These are phyloP conservation scores for Galleria mellonella DNA, from an alignment of 1,140 invertebrate genomes.

Conservation along the genomic window DNA sequence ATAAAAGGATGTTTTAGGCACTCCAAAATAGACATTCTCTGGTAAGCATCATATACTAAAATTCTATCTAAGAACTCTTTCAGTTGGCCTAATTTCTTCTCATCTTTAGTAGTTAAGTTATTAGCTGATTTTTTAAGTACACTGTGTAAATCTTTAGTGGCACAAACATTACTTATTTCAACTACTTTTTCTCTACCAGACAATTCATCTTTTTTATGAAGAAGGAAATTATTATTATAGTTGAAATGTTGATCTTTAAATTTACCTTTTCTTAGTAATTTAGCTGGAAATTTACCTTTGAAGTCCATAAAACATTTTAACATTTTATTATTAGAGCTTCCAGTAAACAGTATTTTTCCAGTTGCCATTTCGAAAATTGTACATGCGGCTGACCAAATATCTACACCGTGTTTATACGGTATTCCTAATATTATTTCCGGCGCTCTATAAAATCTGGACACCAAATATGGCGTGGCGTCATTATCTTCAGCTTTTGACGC, in stretches of 20 bases:
- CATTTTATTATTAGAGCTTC: conserved; percentile 99
- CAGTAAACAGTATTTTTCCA: conserved; percentile 97
- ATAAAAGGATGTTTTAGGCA: conserved; percentile 97
- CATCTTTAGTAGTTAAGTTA: conserved; percentile 89
- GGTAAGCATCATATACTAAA: conserved; percentile 92
- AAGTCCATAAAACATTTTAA: conserved; percentile 99
- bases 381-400: conserved; percentile 98
- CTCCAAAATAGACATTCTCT: conserved; percentile 92
- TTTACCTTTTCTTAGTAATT: conserved; percentile 93
- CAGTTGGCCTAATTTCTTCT: conserved; percentile 91
- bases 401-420: conserved; percentile 96
- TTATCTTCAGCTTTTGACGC: conserved; percentile 95
- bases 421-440: conserved; percentile 99
- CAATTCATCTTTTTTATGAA: conserved; percentile 97
- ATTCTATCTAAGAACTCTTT: conserved; percentile 96
- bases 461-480: conserved; percentile 98
- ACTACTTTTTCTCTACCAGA: conserved; percentile 97
- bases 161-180: conserved; percentile 89
- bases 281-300: conserved; percentile 96
- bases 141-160: conserved; percentile 86
- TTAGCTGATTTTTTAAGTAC: conserved; percentile 89
- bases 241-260: conserved; percentile 99
- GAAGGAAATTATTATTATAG: conserved; percentile 95
- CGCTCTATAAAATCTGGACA: conserved; percentile 97
- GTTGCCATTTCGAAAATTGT: conserved; percentile 99